Conservation (phyloP, 2,797 vertebrate genomes). For the Alcedo atthis region DNA sequence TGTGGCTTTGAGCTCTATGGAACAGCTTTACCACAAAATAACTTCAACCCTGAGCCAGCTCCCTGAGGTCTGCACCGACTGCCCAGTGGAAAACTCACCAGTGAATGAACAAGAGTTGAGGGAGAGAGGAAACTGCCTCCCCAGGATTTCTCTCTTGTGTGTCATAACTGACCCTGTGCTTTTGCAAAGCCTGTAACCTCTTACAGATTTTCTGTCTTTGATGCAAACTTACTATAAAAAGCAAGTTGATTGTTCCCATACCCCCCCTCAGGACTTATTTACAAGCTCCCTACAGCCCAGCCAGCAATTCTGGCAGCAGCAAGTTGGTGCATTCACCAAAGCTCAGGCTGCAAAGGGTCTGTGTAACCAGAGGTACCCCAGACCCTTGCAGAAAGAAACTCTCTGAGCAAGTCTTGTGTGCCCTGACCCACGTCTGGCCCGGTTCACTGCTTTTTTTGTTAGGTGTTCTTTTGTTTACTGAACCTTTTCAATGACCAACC, state of each 20-base stretch:
- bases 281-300: not conserved
- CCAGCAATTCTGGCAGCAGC: not conserved
- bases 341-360: not conserved
- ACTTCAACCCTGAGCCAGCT: not conserved
- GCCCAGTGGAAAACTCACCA: not conserved
- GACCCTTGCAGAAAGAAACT: not conserved
- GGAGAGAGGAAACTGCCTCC: not conserved
- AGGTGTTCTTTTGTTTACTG: not conserved
- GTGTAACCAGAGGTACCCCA: not conserved
- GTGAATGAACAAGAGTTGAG: not conserved
- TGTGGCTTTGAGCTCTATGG: not conserved
- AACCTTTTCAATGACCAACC: conserved; percentile 16
- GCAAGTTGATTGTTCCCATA: not conserved
- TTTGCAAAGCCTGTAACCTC: not conserved
- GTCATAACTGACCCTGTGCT: rapidly evolving
- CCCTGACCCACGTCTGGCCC: not conserved
- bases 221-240: not conserved
- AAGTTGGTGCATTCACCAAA: not conserved
- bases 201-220: not conserved
- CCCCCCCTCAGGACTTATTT: rapidly evolving
- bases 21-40: not conserved
- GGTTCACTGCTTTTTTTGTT: conserved; percentile 44
- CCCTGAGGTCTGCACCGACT: not conserved
- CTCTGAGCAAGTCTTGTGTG: not conserved
- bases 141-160: not conserved